These are phyloP conservation scores for Tyrophagus putrescentiae DNA, from an alignment of 1,140 invertebrate species.

Conservation along the genomic window DNA sequence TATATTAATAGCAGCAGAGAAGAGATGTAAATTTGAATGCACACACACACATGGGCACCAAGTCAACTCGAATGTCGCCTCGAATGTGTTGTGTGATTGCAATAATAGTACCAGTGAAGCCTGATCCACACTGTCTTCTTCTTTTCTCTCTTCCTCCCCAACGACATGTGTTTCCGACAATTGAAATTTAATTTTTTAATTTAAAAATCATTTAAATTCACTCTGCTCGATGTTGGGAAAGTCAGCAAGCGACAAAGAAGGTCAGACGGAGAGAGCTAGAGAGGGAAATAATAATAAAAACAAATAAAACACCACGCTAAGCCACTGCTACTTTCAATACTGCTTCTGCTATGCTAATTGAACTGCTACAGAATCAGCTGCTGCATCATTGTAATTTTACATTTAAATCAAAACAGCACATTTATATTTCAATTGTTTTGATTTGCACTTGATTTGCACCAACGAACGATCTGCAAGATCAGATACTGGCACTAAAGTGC, in stretches of 20 bases:
- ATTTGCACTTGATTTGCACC: too few species aligned
- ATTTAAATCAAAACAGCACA: not conserved
- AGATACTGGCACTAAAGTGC: too few species aligned
- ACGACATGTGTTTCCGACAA: conserved; percentile 14
- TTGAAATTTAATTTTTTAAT: conserved; percentile 13
- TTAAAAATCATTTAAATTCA: conserved; percentile 16
- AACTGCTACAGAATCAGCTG: not conserved
- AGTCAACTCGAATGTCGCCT: too few species aligned
- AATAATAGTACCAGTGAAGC: too few species aligned
- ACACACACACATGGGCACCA: too few species aligned
- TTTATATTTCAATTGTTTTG: not conserved
- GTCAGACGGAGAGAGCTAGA: not conserved
- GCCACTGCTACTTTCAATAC: not conserved
- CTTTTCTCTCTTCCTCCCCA: too few species aligned
- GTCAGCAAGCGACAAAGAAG: too few species aligned
- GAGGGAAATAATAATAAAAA: not conserved
- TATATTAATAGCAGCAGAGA: conserved; percentile 4
- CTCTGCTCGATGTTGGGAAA: too few species aligned
- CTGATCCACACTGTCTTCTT: too few species aligned
- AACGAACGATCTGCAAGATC: too few species aligned
- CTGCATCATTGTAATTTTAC: not conserved
- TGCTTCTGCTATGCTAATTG: not conserved
- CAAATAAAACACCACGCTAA: too few species aligned
- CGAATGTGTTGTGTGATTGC: too few species aligned
- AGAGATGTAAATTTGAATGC: conserved; percentile 6